phyloP scores from a whole-genome alignment of 2,888 invertebrate genomes.

The Yponomeuta malinellus region DNA sequence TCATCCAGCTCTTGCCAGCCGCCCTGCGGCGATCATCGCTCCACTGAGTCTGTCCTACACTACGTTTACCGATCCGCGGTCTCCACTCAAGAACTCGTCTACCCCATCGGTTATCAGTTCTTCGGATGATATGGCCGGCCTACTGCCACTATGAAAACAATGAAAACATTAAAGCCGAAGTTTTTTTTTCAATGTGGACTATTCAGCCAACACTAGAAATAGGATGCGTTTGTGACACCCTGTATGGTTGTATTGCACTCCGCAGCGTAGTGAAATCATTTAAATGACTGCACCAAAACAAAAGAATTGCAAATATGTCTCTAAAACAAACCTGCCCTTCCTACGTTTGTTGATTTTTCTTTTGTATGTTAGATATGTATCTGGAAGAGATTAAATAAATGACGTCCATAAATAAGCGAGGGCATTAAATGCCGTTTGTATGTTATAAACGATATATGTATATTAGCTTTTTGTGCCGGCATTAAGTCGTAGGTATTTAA shows the following conservation, averaged over 20 bases:
- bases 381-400: neutral
- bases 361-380: neutral
- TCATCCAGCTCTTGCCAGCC: too few species aligned
- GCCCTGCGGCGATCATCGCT: too few species aligned
- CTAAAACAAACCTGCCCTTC: constrained; percentile 18
- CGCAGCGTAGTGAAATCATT: constrained; percentile 54
- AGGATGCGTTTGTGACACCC: too few species aligned
- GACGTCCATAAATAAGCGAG: constrained; percentile 10
- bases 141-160: too few species aligned
- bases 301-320: constrained; percentile 53
- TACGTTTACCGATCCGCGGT: too few species aligned
- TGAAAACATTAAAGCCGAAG: too few species aligned
- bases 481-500: constrained; percentile 8
- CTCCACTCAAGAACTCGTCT: too few species aligned
- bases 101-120: too few species aligned
- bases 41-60: too few species aligned
- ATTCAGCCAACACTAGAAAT: too few species aligned
- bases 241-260: constrained; percentile 46
- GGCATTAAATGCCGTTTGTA: constrained; percentile 6
- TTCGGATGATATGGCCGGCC: too few species aligned
- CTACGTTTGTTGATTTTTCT: neutral
- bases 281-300: constrained; percentile 46
- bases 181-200: too few species aligned
- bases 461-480: neutral
- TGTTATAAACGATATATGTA: neutral